Evolutionary conservation across 2,888 invertebrate genomes (phyloP).

Genomic region (Sinodicranocentrus sp.): DNA sequence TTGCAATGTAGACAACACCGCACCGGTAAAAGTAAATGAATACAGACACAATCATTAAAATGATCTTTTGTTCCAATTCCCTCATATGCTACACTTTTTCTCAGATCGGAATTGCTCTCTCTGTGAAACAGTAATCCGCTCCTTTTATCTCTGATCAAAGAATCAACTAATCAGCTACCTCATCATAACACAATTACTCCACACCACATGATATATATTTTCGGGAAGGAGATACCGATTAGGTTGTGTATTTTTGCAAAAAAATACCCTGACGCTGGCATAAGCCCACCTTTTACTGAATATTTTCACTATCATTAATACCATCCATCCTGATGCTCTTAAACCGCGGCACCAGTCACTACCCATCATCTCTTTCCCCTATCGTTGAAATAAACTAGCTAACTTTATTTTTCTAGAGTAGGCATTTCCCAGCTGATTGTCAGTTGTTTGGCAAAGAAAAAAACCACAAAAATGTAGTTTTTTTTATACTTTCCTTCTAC

Average conservation of each 20-base stretch:
- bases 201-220: not conserved
- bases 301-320: conserved; percentile 39
- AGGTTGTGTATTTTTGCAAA: not conserved
- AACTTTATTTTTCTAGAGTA: conserved; percentile 10
- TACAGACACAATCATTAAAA: conserved; percentile 42
- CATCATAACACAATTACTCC: conserved; percentile 24
- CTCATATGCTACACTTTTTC: not conserved
- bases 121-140: not conserved
- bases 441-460: conserved; percentile 53
- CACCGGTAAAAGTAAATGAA: conserved; percentile 31
- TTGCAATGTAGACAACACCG: not conserved
- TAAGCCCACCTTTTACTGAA: conserved; percentile 41
- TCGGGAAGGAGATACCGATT: not conserved
- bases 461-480: conserved; percentile 37
- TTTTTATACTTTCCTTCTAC: not conserved
- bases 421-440: conserved; percentile 11
- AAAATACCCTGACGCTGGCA: conserved; percentile 19
- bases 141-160: conserved; percentile 13
- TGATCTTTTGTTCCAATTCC: conserved; percentile 6
- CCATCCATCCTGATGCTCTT: conserved; percentile 8
- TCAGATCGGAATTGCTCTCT: conserved; percentile 7
- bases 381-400: not conserved
- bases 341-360: not conserved
- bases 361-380: conserved; percentile 1
- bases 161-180: conserved; percentile 23